Percentiles rank a stretch among this genome's conserved stretches.
Conservation (phyloP, 1,140 invertebrate species). For the Drosophila elegans region DNA sequence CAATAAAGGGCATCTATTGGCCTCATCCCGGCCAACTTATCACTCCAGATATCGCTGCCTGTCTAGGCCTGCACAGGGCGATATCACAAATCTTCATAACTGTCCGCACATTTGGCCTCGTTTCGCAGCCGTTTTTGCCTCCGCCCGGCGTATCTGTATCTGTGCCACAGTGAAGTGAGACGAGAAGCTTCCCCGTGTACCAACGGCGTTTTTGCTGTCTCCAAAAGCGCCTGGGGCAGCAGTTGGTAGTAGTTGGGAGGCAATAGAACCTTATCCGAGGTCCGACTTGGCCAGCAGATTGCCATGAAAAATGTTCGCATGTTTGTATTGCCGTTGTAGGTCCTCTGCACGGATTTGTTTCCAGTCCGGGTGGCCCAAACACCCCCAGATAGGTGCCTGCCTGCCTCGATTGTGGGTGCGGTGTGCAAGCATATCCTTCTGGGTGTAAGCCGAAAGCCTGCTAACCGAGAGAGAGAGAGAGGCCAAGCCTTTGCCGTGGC, state of each 20-base stretch:
- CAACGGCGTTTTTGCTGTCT: conserved; percentile 34
- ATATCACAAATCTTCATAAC: conserved; percentile 63
- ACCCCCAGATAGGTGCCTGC: conserved; percentile 15
- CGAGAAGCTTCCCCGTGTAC: conserved; percentile 57
- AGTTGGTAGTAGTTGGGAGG: conserved; percentile 50
- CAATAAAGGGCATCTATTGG: neutral
- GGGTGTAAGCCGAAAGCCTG: neutral
- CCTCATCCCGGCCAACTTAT: conserved; percentile 11
- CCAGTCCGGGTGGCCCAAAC: conserved; percentile 39
- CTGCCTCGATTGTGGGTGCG: neutral
- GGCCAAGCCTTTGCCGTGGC: conserved; percentile 1
- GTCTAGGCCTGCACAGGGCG: neutral
- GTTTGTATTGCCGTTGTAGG: conserved; percentile 27
- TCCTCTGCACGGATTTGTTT: conserved; percentile 65
- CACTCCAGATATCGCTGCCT: conserved; percentile 8
- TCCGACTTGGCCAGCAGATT: conserved; percentile 42
- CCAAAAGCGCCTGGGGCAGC: neutral
- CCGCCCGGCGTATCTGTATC: no score
- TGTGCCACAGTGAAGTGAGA: conserved; percentile 44
- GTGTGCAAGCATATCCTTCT: neutral
- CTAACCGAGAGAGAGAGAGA: no score
- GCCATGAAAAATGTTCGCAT: conserved; percentile 74
- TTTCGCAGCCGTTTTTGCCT: conserved; percentile 16
- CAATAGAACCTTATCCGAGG: conserved; percentile 74
- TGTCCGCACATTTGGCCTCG: conserved; percentile 60